Percentiles rank a stretch among this genome's conserved stretches.
Evolutionary conservation across 2,888 invertebrate species (phyloP).

Genomic region (Cataglyphis livida): DNA sequence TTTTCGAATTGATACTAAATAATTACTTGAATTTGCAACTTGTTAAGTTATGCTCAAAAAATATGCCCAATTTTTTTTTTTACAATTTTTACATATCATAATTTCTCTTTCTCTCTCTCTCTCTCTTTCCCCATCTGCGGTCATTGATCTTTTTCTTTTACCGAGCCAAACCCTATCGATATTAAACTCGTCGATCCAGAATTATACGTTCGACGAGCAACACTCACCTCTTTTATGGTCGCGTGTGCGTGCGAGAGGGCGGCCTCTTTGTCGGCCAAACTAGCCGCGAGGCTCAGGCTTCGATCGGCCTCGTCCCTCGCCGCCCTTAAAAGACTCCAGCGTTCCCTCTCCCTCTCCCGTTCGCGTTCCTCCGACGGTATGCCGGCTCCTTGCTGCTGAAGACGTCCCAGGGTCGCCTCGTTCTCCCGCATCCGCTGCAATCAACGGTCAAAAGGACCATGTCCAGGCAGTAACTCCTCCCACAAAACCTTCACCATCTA

Average conservation of each 20-base stretch:
- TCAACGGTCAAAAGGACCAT: conserved; percentile 82
- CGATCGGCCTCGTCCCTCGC: conserved; percentile 96
- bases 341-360: conserved; percentile 93
- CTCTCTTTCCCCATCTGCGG: no score
- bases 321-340: conserved; percentile 94
- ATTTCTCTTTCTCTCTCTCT: neutral
- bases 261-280: conserved; percentile 94
- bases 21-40: neutral
- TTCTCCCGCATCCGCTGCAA: conserved; percentile 92
- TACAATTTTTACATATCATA: neutral
- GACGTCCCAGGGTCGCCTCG: conserved; percentile 92
- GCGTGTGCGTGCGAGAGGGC: conserved; percentile 94
- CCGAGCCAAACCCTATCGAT: neutral
- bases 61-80: neutral
- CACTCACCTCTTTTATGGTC: conserved; percentile 92
- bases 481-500: conserved; percentile 79
- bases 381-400: conserved; percentile 95
- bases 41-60: neutral
- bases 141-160: neutral
- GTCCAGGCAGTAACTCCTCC: conserved; percentile 84
- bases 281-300: conserved; percentile 94
- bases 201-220: conserved; percentile 14
- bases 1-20: neutral
- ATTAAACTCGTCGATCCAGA: conserved; percentile 45
- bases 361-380: conserved; percentile 94